A percentile compares a stretch with the other conserved stretches of the same genome.
These are phyloP conservation scores for Pavo muticus DNA, from an alignment of 2,113 vertebrate species.

Conservation along the genomic window DNA sequence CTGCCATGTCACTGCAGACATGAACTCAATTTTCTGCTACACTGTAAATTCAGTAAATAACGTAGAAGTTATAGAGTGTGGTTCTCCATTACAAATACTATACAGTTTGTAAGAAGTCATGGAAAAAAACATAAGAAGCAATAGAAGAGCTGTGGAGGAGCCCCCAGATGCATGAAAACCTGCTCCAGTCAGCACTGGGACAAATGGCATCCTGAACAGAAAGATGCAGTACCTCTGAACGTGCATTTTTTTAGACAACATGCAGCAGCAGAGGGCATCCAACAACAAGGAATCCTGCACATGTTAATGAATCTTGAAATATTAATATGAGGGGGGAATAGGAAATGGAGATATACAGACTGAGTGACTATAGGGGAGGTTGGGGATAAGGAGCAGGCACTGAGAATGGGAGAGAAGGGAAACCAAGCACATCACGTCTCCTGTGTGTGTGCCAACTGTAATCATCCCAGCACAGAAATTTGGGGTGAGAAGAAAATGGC, in stretches of 20 bases:
- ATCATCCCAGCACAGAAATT: background rate
- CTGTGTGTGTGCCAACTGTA: background rate
- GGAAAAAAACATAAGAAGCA: background rate
- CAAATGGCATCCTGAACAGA: background rate
- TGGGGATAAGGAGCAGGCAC: background rate
- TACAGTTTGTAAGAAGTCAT: background rate
- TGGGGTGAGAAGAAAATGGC: background rate
- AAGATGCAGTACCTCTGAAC: background rate
- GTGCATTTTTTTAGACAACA: background rate
- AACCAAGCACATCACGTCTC: background rate
- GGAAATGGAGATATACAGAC: fast-evolving
- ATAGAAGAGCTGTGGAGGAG: background rate
- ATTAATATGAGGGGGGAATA: fast-evolving
- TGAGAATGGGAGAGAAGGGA: background rate
- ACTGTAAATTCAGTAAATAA: constrained; percentile 32
- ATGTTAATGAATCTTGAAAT: fast-evolving
- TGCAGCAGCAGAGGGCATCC: constrained; percentile 24
- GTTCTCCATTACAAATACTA: background rate
- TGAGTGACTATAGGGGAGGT: background rate
- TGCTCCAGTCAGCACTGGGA: background rate
- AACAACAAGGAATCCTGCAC: background rate
- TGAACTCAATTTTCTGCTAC: background rate
- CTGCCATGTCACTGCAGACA: background rate
- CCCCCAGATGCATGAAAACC: background rate
- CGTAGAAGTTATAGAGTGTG: background rate